Evolutionary conservation across 2,113 vertebrate genomes (phyloP).

Genomic region (Colistium nudipinnis): DNA sequence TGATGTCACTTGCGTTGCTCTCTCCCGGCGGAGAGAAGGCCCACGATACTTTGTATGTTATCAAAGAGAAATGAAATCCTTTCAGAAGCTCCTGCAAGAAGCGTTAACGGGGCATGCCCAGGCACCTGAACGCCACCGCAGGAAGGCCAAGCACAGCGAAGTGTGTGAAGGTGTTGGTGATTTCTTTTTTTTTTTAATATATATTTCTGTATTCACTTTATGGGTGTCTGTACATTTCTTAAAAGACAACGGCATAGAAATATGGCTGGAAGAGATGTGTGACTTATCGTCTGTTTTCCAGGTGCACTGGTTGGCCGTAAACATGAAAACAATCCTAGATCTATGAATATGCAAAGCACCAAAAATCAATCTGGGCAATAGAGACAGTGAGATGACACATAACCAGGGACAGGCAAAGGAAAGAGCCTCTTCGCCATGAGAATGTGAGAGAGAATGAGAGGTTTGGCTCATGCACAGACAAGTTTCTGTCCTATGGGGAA

Average conservation of each 20-base stretch:
- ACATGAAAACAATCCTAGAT: conserved; percentile 27
- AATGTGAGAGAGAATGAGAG: conserved; percentile 11
- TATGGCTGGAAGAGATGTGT: not conserved
- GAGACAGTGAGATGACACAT: conserved; percentile 31
- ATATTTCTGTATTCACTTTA: not conserved
- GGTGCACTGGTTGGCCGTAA: conserved; percentile 17
- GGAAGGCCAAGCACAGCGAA: conserved; percentile 24
- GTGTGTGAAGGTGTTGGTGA: conserved; percentile 6
- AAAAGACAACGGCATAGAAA: conserved; percentile 5
- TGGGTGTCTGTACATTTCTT: not conserved
- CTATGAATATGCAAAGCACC: conserved; percentile 12
- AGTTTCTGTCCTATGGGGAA: conserved; percentile 55
- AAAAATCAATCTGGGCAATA: conserved; percentile 28
- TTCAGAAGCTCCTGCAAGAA: conserved; percentile 46
- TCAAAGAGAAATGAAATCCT: conserved; percentile 48
- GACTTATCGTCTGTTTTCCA: conserved; percentile 16
- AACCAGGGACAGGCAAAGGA: conserved; percentile 39
- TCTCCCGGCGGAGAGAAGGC: conserved; percentile 39
- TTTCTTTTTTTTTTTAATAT: not conserved
- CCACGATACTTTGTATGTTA: conserved; percentile 30
- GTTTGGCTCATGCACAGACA: conserved; percentile 54
- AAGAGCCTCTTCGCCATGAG: conserved; percentile 38
- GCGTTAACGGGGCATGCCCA: conserved; percentile 51
- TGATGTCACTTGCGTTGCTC: conserved; percentile 17
- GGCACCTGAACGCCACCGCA: conserved; percentile 35